phyloP scores from a whole-genome alignment of 2,888 invertebrate species.

The Brachyopa scutellaris region DNA sequence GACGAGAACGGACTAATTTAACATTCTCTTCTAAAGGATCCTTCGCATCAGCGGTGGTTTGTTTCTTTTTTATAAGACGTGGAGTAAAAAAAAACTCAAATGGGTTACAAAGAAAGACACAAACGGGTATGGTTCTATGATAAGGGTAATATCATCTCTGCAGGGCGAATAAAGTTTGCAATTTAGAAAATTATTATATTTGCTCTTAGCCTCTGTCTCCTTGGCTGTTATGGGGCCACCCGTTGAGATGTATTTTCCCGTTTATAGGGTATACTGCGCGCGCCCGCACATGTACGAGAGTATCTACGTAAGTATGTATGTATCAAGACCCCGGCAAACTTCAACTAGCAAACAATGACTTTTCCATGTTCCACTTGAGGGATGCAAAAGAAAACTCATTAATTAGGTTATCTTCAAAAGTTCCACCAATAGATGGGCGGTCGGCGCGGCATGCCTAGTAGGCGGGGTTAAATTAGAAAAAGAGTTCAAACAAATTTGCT shows the following conservation, averaged over 20 bases:
- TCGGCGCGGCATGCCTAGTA: neutral
- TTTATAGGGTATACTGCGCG: neutral
- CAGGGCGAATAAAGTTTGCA: constrained; percentile 55
- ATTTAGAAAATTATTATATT: constrained; percentile 66
- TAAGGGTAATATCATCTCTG: constrained; percentile 53
- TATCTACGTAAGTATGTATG: neutral
- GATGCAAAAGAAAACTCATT: constrained; percentile 63
- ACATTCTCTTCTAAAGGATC: constrained; percentile 8
- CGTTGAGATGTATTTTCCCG: constrained; percentile 7
- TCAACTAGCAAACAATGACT: constrained; percentile 59
- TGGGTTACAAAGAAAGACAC: constrained; percentile 9
- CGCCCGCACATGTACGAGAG: neutral
- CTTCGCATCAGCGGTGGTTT: neutral
- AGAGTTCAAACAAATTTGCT: constrained; percentile 11
- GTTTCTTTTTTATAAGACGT: neutral
- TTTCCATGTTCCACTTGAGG: constrained; percentile 46
- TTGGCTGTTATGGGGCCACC: constrained; percentile 9
- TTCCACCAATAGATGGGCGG: constrained; percentile 38
- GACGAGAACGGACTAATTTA: constrained; percentile 27
- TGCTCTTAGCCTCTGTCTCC: constrained; percentile 9
- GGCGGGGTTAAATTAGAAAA: neutral
- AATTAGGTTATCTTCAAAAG: constrained; percentile 64
- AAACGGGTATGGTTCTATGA: constrained; percentile 33
- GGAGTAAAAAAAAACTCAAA: neutral
- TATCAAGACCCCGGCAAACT: constrained; percentile 19